Evolutionary conservation across 2,888 invertebrate species (phyloP).

Genomic region (Odontocolon sp.): DNA sequence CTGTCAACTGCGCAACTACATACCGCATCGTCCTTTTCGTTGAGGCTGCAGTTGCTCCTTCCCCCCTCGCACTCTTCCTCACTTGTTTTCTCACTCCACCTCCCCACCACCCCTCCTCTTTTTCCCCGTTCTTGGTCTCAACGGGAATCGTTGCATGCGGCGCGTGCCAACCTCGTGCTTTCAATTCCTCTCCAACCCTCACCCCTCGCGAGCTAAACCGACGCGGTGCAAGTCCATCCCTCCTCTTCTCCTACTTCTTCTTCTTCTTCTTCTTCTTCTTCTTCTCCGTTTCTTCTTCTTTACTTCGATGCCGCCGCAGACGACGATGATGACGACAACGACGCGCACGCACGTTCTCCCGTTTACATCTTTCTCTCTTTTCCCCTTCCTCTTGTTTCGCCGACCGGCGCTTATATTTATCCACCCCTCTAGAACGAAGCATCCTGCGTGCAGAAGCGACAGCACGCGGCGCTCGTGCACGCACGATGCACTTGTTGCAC

Average conservation of each 20-base stretch:
- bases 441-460: conserved; percentile 31
- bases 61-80: conserved; percentile 33
- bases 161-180: conserved; percentile 80
- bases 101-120: conserved; percentile 47
- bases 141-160: conserved; percentile 78
- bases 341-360: conserved; percentile 45
- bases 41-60: conserved; percentile 45
- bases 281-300: conserved; percentile 55
- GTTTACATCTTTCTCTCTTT: conserved; percentile 54
- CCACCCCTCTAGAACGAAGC: conserved; percentile 35
- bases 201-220: conserved; percentile 66
- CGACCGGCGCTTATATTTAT: conserved; percentile 53
- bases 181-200: conserved; percentile 66
- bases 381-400: conserved; percentile 46
- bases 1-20: no score
- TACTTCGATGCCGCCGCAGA: conserved; percentile 42
- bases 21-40: conserved; percentile 22
- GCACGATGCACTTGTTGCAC: conserved; percentile 77
- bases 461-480: conserved; percentile 36
- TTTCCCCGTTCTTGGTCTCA: conserved; percentile 57
- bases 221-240: conserved; percentile 62
- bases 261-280: conserved; percentile 50
- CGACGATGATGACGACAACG: conserved; percentile 44
- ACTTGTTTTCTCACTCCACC: conserved; percentile 40
- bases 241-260: conserved; percentile 60